Evolutionary conservation across 1,140 invertebrate species (phyloP).

Genomic region (Macrosteles quadrilineatus): DNA sequence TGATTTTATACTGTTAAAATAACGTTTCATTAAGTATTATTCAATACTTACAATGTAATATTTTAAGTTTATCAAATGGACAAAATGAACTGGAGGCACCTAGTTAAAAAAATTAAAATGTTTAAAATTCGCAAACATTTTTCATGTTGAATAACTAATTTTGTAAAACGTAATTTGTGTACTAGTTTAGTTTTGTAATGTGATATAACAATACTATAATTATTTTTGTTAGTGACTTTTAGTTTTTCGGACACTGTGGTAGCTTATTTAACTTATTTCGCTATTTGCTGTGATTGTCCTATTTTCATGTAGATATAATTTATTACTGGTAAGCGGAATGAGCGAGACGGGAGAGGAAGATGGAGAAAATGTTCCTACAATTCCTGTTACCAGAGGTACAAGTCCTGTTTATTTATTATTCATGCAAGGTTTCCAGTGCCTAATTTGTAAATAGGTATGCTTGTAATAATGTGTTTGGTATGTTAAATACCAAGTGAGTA

Average conservation of each 20-base stretch:
- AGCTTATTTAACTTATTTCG: constrained; percentile 9
- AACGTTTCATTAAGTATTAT: no score
- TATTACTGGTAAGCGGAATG: not conserved
- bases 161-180: not conserved
- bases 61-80: no score
- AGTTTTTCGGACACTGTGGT: not conserved
- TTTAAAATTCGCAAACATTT: not conserved
- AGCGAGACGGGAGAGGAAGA: not conserved
- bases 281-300: constrained; percentile 10
- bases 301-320: not conserved
- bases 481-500: not conserved
- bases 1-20: no score
- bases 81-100: not conserved
- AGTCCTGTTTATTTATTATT: not conserved
- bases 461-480: not conserved
- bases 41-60: no score
- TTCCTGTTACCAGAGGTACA: not conserved
- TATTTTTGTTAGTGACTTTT: not conserved
- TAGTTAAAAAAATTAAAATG: not conserved
- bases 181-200: not conserved
- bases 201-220: constrained; percentile 52
- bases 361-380: not conserved
- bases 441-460: not conserved
- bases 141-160: not conserved
- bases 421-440: constrained; percentile 17